A percentile compares a stretch with the other conserved stretches of the same genome.
These are phyloP conservation scores for Pseudomyrmex sp. DNA, from an alignment of 1,140 invertebrate genomes.

Conservation along the genomic window DNA sequence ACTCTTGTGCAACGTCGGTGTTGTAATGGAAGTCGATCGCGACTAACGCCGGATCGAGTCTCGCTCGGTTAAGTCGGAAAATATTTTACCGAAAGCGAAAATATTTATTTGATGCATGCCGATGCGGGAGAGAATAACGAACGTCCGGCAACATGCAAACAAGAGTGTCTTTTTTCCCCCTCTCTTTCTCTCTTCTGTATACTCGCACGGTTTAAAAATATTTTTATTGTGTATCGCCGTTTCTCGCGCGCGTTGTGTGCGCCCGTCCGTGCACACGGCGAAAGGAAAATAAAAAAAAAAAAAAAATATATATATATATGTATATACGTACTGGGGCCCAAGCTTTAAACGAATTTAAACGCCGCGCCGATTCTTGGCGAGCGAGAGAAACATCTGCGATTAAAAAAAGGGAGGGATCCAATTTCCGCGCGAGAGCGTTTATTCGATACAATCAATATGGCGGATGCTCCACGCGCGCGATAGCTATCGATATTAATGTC, in stretches of 20 bases:
- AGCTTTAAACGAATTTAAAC: slow-evolving; percentile 3
- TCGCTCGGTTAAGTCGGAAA: slow-evolving; percentile 38
- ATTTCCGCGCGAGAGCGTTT: slow-evolving; percentile 57
- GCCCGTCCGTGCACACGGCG: not conserved
- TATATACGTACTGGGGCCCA: not conserved
- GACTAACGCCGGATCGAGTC: not conserved
- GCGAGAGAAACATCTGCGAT: slow-evolving; percentile 54
- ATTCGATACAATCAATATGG: slow-evolving; percentile 52
- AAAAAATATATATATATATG: too few species aligned
- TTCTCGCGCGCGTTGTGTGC: too few species aligned
- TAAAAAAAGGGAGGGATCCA: slow-evolving; percentile 58
- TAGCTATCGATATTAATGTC: slow-evolving; percentile 52
- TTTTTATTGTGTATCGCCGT: not conserved
- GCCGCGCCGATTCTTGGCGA: slow-evolving; percentile 39
- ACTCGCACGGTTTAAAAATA: slow-evolving; percentile 28
- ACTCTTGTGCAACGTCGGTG: too few species aligned
- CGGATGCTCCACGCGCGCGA: slow-evolving; percentile 2
- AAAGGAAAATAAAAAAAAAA: slow-evolving; percentile 52
- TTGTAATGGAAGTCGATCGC: slow-evolving; percentile 8
- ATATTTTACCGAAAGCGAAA: slow-evolving; percentile 47
- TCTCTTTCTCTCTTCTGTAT: too few species aligned
- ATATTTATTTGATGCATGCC: slow-evolving; percentile 52
- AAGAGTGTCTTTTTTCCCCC: slow-evolving; percentile 22
- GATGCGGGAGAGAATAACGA: slow-evolving; percentile 12
- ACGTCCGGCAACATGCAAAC: slow-evolving; percentile 6